A percentile compares a stretch with the other conserved stretches of the same genome.
Evolutionary conservation across 1,140 invertebrate genomes (phyloP).

Genomic region (Caenorhabditis brenneri): DNA sequence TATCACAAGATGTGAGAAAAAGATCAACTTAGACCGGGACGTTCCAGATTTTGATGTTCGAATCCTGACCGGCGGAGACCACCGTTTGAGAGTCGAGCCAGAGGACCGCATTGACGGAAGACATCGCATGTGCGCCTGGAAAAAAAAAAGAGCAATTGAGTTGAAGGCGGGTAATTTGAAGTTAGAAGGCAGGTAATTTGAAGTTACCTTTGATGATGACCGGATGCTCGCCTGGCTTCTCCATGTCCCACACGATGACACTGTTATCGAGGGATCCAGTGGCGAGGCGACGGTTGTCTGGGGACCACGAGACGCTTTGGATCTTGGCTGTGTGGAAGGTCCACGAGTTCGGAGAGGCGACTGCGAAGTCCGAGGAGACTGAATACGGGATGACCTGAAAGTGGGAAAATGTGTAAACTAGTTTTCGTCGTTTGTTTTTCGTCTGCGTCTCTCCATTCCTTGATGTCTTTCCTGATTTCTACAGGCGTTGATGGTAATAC

Average conservation of each 20-base stretch:
- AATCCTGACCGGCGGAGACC: slow-evolving; percentile 66
- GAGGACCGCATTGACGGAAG: slow-evolving; percentile 63
- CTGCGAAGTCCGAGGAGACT: slow-evolving; percentile 58
- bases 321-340: slow-evolving; percentile 88
- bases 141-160: slow-evolving; percentile 45
- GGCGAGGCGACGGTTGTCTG: slow-evolving; percentile 83
- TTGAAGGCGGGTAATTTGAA: too few relatives aligned
- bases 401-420: slow-evolving; percentile 59
- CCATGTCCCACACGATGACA: slow-evolving; percentile 89
- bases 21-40: not conserved
- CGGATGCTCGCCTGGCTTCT: slow-evolving; percentile 73
- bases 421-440: too few relatives aligned
- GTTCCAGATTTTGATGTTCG: slow-evolving; percentile 70
- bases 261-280: slow-evolving; percentile 90
- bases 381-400: slow-evolving; percentile 64
- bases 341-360: slow-evolving; percentile 78
- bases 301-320: slow-evolving; percentile 85
- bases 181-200: too few relatives aligned
- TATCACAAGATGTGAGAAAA: too few relatives aligned
- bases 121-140: slow-evolving; percentile 69
- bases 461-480: too few relatives aligned
- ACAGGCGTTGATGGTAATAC: too few relatives aligned
- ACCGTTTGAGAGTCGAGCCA: slow-evolving; percentile 63
- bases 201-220: slow-evolving; percentile 67
- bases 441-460: too few relatives aligned